A percentile compares a stretch with the other conserved stretches of the same genome.
These are phyloP conservation scores for Acrocephalus kingi DNA, from an alignment of 2,113 vertebrate genomes.

Conservation along the genomic window DNA sequence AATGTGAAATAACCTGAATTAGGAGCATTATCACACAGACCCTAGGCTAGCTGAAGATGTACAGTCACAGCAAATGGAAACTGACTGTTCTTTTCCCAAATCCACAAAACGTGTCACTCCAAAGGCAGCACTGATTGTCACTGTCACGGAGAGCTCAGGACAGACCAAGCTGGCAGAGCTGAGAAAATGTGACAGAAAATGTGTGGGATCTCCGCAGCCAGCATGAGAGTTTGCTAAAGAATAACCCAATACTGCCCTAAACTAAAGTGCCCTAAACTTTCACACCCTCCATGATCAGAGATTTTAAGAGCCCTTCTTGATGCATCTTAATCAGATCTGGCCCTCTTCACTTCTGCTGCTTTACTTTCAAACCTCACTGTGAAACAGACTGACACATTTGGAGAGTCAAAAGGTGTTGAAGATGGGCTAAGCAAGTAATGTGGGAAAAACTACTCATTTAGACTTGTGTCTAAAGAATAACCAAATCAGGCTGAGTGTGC, in stretches of 20 bases:
- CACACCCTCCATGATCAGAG: not conserved
- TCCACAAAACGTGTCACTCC: not conserved
- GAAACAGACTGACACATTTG: not conserved
- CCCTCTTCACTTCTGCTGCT: not conserved
- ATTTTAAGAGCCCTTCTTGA: not conserved
- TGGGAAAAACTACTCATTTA: not conserved
- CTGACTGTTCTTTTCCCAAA: not conserved
- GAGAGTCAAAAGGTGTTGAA: not conserved
- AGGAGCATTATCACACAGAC: not conserved
- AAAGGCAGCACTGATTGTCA: not conserved
- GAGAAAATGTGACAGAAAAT: not conserved
- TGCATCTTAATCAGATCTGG: not conserved
- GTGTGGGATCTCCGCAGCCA: not conserved
- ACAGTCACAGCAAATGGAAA: not conserved
- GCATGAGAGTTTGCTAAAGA: not conserved
- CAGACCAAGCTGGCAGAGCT: not conserved
- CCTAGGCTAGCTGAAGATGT: not conserved
- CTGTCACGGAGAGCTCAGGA: not conserved
- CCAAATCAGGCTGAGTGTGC: not conserved
- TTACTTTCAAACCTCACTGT: not conserved
- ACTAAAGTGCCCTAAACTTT: not conserved
- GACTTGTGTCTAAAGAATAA: not conserved
- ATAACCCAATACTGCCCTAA: not conserved
- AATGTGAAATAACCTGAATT: not conserved
- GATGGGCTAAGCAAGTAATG: not conserved